Evolutionary conservation across 1,140 invertebrate species (phyloP).

Genomic region (Thaumatotibia leucotreta): DNA sequence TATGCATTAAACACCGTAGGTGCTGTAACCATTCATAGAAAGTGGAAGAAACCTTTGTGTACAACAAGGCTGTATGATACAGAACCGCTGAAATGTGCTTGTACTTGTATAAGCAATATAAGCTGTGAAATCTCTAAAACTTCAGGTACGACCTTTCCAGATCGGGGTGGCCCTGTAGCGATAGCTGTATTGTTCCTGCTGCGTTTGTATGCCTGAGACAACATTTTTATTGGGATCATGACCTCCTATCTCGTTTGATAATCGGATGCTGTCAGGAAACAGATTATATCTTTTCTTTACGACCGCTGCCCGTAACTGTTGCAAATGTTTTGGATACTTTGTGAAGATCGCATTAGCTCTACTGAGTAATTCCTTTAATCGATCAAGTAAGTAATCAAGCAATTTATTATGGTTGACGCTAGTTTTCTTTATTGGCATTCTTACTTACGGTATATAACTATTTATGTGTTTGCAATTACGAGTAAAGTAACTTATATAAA

Average conservation of each 20-base stretch:
- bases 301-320: conserved; percentile 18
- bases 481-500: too few relatives aligned
- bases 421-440: too few relatives aligned
- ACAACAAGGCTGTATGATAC: too few relatives aligned
- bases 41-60: conserved; percentile 32
- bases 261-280: conserved; percentile 28
- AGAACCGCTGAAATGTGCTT: too few relatives aligned
- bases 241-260: conserved; percentile 14
- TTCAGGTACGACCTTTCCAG: not conserved
- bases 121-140: not conserved
- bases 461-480: too few relatives aligned
- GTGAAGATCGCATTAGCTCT: not conserved
- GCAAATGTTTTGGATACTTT: conserved; percentile 19
- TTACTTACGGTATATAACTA: too few relatives aligned
- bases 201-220: conserved; percentile 1
- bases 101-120: not conserved
- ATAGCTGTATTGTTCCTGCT: not conserved
- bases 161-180: not conserved
- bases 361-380: not conserved
- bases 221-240: conserved; percentile 27
- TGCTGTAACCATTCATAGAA: conserved; percentile 36
- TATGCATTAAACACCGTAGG: too few relatives aligned
- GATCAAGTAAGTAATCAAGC: too few relatives aligned
- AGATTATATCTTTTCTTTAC: conserved; percentile 33
- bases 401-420: too few relatives aligned